Evolutionary conservation across 2,797 vertebrate species (phyloP).

Genomic region (Malurus splendens): DNA sequence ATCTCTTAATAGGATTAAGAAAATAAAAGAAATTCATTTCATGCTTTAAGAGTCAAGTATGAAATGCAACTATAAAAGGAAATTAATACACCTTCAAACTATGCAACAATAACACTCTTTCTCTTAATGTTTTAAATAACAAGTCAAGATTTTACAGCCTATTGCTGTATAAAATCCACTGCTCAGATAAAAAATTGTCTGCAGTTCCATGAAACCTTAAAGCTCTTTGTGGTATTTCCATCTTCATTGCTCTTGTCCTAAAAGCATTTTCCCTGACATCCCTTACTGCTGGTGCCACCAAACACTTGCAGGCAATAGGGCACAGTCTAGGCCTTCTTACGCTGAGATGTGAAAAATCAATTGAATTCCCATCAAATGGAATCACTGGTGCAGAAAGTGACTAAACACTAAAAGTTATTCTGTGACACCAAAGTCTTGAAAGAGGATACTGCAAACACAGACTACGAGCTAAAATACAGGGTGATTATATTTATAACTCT

Average conservation of each 20-base stretch:
- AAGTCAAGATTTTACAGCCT: not conserved
- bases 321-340: constrained; percentile 11
- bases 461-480: not conserved
- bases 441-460: not conserved
- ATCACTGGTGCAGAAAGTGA: constrained; percentile 44
- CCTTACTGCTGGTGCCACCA: constrained; percentile 25
- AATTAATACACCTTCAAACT: not conserved
- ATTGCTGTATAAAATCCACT: not conserved
- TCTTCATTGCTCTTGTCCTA: not conserved
- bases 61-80: not conserved
- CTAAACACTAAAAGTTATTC: not conserved
- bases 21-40: not conserved
- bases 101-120: not conserved
- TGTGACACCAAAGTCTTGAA: not conserved
- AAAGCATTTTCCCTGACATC: constrained; percentile 47
- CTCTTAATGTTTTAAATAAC: not conserved
- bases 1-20: not conserved
- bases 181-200: not conserved
- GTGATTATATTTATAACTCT: not conserved
- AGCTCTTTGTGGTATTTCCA: not conserved
- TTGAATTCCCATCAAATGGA: constrained; percentile 19
- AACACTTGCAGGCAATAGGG: constrained; percentile 37
- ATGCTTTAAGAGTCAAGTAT: not conserved
- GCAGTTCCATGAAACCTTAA: not conserved
- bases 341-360: constrained; percentile 49